A percentile compares a stretch with the other conserved stretches of the same genome.
These are phyloP conservation scores for Mercenaria mercenaria DNA, from an alignment of 1,140 invertebrate genomes.

Conservation along the genomic window DNA sequence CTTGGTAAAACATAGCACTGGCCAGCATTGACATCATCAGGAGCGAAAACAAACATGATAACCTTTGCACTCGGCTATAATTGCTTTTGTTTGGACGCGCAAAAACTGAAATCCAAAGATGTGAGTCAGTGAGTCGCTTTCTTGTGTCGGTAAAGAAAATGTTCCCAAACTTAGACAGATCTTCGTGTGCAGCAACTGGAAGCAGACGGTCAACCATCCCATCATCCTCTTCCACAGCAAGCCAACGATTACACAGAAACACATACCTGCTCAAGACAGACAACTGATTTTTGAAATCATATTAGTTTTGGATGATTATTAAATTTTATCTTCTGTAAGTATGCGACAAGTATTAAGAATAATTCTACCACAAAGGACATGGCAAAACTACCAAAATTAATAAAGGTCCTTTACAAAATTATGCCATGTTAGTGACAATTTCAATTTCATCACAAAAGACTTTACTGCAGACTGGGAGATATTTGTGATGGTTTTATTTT, in stretches of 20 bases:
- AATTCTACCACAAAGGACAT: too few relatives aligned
- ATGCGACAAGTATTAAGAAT: too few relatives aligned
- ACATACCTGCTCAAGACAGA: conserved; percentile 76
- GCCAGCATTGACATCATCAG: conserved; percentile 83
- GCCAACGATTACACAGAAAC: conserved; percentile 84
- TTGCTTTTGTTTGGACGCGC: conserved; percentile 68
- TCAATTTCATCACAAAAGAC: too few relatives aligned
- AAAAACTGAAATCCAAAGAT: conserved; percentile 75
- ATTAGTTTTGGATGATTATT: not conserved
- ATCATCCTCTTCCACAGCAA: conserved; percentile 84
- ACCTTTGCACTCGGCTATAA: conserved; percentile 84
- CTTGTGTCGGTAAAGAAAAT: conserved; percentile 76
- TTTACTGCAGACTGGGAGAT: too few relatives aligned
- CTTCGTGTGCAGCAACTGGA: conserved; percentile 72
- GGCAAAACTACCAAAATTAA: too few relatives aligned
- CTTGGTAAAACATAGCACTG: conserved; percentile 83
- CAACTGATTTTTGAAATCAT: too few relatives aligned
- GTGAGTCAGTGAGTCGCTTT: conserved; percentile 77
- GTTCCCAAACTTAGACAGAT: conserved; percentile 75
- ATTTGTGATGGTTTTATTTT: too few relatives aligned
- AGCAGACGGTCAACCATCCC: conserved; percentile 78
- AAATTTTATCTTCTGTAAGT: too few relatives aligned
- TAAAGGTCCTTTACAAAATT: too few relatives aligned
- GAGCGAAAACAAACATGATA: conserved; percentile 81
- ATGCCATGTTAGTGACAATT: too few relatives aligned